Conservation (phyloP, 2,888 invertebrate species). For the Sympetrum striolatum region DNA sequence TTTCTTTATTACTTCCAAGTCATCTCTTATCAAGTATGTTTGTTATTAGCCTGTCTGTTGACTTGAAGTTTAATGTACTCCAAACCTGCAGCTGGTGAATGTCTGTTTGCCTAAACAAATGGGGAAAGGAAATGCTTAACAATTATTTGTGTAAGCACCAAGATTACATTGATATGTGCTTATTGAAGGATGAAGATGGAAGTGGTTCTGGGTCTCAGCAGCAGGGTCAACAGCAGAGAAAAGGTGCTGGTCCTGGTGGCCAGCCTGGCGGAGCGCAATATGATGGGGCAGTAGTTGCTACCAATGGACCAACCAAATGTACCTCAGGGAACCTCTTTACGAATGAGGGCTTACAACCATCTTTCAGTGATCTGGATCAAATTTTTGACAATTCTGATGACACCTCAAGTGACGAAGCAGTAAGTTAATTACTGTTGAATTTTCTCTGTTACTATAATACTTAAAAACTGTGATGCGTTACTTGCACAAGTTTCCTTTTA, state of each 20-base stretch:
- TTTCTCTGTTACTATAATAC: background rate
- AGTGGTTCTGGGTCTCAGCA: slow-evolving; percentile 11
- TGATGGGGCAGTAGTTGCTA: slow-evolving; percentile 46
- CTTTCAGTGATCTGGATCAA: slow-evolving; percentile 89
- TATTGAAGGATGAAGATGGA: slow-evolving; percentile 54
- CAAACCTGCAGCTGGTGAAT: background rate
- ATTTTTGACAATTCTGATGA: slow-evolving; percentile 93
- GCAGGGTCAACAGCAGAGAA: slow-evolving; percentile 23
- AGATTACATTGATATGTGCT: background rate
- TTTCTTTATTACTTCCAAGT: too few relatives aligned
- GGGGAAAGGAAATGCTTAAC: background rate
- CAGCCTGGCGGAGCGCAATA: slow-evolving; percentile 45
- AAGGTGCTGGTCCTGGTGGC: slow-evolving; percentile 45
- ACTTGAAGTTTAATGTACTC: too few relatives aligned
- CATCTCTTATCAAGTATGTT: too few relatives aligned
- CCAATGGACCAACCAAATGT: slow-evolving; percentile 51
- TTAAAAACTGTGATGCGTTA: background rate
- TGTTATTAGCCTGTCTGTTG: too few relatives aligned
- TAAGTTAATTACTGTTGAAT: slow-evolving; percentile 60
- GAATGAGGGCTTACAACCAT: slow-evolving; percentile 87
- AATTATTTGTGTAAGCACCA: background rate
- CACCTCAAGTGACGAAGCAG: slow-evolving; percentile 87
- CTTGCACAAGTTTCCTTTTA: background rate
- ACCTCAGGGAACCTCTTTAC: slow-evolving; percentile 73
- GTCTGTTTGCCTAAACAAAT: background rate